Evolutionary conservation across 2,888 invertebrate species (phyloP).

Genomic region (Apodemia hepburni): DNA sequence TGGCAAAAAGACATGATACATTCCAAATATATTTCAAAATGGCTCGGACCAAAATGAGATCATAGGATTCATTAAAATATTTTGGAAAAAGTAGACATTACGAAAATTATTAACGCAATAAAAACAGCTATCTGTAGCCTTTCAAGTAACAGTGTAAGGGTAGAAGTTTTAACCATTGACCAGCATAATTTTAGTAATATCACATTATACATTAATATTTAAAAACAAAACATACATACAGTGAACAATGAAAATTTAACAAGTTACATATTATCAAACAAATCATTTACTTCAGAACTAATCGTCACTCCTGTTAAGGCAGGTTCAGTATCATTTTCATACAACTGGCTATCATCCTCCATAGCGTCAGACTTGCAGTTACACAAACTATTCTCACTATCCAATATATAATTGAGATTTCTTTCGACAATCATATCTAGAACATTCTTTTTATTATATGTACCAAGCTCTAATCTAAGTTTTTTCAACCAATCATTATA

Average conservation of each 20-base stretch:
- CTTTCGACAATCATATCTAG: slow-evolving; percentile 48
- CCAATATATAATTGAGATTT: slow-evolving; percentile 54
- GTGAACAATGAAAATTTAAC: neutral
- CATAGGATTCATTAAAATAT: too few species aligned
- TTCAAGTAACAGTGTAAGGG: too few species aligned
- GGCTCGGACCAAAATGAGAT: too few species aligned
- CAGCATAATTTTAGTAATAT: too few species aligned
- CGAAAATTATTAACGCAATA: too few species aligned
- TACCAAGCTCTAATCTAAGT: slow-evolving; percentile 50
- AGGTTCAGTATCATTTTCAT: slow-evolving; percentile 66
- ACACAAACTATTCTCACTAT: slow-evolving; percentile 57
- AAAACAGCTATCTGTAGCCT: too few species aligned
- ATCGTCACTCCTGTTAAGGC: slow-evolving; percentile 54
- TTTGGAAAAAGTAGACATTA: too few species aligned
- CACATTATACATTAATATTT: too few species aligned
- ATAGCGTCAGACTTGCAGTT: slow-evolving; percentile 40
- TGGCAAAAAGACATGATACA: too few species aligned
- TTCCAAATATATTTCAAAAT: too few species aligned
- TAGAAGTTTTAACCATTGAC: too few species aligned
- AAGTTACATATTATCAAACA: slow-evolving; percentile 66
- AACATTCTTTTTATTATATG: slow-evolving; percentile 48
- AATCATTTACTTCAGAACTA: slow-evolving; percentile 57
- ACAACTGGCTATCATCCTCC: slow-evolving; percentile 58
- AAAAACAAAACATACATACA: too few species aligned
- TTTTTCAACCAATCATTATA: slow-evolving; percentile 65